Evolutionary conservation across 2,888 invertebrate genomes (phyloP), one percentile per base, ranked within the genome.

Genomic region (Neelides folsomi): DNA sequence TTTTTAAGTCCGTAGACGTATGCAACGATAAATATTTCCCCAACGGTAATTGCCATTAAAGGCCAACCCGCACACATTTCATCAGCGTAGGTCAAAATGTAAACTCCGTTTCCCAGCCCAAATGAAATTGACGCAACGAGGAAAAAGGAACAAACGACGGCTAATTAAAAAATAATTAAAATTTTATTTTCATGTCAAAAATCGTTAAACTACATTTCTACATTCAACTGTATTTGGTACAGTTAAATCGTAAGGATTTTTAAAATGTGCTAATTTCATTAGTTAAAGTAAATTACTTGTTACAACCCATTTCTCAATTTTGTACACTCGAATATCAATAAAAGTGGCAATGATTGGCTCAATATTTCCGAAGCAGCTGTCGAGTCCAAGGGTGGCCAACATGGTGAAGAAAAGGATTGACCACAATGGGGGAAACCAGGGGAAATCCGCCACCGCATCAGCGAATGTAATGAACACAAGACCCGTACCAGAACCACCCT

Each of bases 11-110:
- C 58, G 37, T 58, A 56, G n/a, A 47, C 45, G 51, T 53, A 59
- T n/a, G 47, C 48, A 9, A 59, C 47, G 1, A 51, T 56, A 18
- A 53, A 34, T 43, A 40, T 45, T 40, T 56, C 51, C 1, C 48
- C 41, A 1, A 56, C 13, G 7, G 49, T 49, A 15, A 59, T 49
- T 7, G 52, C n/a, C 2, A 59, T 43, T 3, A 56, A 41, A 10
- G 56, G 46, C 56, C 58, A 59, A 36, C 56, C 56, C 1, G 56
- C 54, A n/a, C 54, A 40, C 53, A 48, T 56, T 27, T 54, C 52
- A 36, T 59, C 58, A 19, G 56, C n/a, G n/a, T 54, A 49, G 12
- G 47, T 50, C 19, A 56, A 43, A 16, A 56, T 37, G 47, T 56
- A 58, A 5, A 38, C 20, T 7, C 56, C 58, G 48, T 50, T 49